Conservation (phyloP, 2,888 invertebrate species). For the Synanthedon vespiformis region DNA sequence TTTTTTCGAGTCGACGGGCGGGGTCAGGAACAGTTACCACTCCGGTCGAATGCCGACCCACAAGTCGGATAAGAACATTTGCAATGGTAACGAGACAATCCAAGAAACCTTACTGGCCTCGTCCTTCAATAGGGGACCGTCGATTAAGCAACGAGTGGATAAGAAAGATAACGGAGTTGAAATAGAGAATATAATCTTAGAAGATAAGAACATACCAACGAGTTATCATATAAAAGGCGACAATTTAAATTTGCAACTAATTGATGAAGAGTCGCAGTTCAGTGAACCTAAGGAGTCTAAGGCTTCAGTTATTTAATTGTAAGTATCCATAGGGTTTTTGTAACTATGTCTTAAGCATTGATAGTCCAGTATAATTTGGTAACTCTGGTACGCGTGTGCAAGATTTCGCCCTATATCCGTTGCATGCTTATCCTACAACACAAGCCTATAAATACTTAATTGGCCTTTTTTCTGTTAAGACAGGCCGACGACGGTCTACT, state of each 20-base stretch:
- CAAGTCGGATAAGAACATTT: slow-evolving; percentile 74
- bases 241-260: slow-evolving; percentile 50
- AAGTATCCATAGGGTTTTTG: slow-evolving; percentile 19
- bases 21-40: slow-evolving; percentile 62
- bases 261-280: slow-evolving; percentile 52
- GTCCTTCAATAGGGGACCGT: slow-evolving; percentile 67
- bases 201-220: slow-evolving; percentile 48
- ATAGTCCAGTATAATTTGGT: too few species aligned
- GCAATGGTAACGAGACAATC: slow-evolving; percentile 81
- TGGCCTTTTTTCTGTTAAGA: too few species aligned
- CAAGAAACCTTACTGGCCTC: slow-evolving; percentile 75
- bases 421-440: too few species aligned
- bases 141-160: slow-evolving; percentile 43
- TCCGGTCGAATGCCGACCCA: slow-evolving; percentile 56
- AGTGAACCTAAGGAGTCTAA: slow-evolving; percentile 39
- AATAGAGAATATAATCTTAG: slow-evolving; percentile 68
- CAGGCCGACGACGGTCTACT: too few species aligned
- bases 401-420: too few species aligned
- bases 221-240: slow-evolving; percentile 47
- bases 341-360: too few species aligned
- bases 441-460: too few species aligned
- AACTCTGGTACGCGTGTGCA: too few species aligned
- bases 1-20: slow-evolving; percentile 67
- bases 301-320: slow-evolving; percentile 33
- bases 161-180: slow-evolving; percentile 68